Evolutionary conservation across 1,140 invertebrate genomes (phyloP).

Genomic region (Macrosteles quadrilineatus): DNA sequence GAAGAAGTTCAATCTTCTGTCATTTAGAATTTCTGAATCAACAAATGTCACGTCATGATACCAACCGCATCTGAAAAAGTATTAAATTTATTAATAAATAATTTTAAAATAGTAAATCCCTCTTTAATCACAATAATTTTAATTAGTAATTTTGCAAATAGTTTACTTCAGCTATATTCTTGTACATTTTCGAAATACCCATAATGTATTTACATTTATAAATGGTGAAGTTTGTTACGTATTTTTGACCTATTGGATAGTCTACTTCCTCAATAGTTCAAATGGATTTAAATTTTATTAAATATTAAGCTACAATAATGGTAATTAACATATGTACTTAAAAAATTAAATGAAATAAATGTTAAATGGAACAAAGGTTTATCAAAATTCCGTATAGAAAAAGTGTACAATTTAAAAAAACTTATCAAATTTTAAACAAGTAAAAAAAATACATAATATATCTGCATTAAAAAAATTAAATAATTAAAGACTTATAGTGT

Average conservation of each 20-base stretch:
- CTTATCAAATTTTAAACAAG: too few species aligned
- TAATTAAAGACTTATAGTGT: too few species aligned
- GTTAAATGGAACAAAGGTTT: too few species aligned
- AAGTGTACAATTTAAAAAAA: too few species aligned
- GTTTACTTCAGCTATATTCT: background rate
- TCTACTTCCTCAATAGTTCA: too few species aligned
- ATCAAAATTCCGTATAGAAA: too few species aligned
- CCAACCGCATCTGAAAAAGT: constrained; percentile 38
- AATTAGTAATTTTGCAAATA: background rate
- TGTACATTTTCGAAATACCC: background rate
- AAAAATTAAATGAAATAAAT: too few species aligned
- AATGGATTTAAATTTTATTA: too few species aligned
- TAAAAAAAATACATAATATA: too few species aligned
- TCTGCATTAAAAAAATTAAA: too few species aligned
- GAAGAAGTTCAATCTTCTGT: constrained; percentile 32
- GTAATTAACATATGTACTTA: too few species aligned
- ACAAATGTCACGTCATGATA: constrained; percentile 35
- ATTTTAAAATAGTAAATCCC: background rate
- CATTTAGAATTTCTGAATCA: constrained; percentile 24
- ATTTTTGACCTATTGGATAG: background rate
- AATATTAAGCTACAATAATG: too few species aligned
- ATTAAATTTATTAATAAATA: constrained; percentile 12
- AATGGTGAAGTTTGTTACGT: background rate
- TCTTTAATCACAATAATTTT: background rate
- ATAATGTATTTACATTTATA: background rate